Evolutionary conservation across 2,113 vertebrate genomes (phyloP), one percentile per base, ranked within the genome.

Genomic region (Hippocampus mohnikei): DNA sequence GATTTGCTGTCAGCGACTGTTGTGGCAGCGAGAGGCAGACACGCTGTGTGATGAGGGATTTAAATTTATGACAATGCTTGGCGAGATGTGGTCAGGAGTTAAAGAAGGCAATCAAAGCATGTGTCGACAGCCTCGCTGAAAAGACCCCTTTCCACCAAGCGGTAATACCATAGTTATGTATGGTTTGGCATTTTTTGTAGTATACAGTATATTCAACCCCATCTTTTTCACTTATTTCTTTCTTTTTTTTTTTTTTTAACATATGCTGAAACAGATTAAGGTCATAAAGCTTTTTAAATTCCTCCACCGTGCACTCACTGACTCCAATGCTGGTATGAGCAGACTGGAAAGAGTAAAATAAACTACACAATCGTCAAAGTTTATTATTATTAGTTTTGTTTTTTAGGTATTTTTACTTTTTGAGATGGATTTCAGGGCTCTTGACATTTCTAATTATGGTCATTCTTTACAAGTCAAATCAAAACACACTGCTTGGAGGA

Each of bases 331-430:
- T 27, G 23, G 53, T 13, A 64, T 25, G 58, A 78, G 53, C 60
- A 67, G 62, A 71, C 65, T 68, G 21, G 8, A 33, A 77, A 23
- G 50, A 71, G 40, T 70, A 77, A 58, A 66, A 64, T 68, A 69
- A 79, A 37, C 70, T 70, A 78, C 70, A 70, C 59, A 66, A 25
- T 67, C 56, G 46, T 81, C 44, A 29, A 53, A 7, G 29, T n/a
- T 62, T 58, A 23, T 42, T 15, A 13, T 25, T 16, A 1, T 46
- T 46, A 46, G 29, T 33, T 48, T 12, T 42, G 9, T 46, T 46
- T 2, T 46, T 46, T 46, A 5, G 5, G 16, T 21, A 20, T n/a
- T 52, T 53, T 29, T 23, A 8, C 3, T 48, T 46, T 18, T 56
- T 5, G 33, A 72, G 67, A 71, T 82, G 52, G 25, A 71, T 52